Conservation (phyloP, 2,888 invertebrate species). For the Dendrolimus houi region DNA sequence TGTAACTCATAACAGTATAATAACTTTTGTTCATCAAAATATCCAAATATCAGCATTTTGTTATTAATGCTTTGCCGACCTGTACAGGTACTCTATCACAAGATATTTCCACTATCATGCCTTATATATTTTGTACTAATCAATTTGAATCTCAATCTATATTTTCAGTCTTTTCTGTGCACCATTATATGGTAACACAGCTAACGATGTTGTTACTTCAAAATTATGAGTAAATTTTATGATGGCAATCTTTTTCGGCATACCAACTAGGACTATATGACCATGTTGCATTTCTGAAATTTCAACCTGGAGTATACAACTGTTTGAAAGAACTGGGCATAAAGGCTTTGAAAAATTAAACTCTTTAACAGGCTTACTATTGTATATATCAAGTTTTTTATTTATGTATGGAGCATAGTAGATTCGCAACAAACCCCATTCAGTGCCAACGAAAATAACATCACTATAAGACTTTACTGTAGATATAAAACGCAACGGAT, state of each 20-base stretch:
- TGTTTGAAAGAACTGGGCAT: constrained; percentile 38
- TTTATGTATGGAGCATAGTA: constrained; percentile 40
- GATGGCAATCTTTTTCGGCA: constrained; percentile 54
- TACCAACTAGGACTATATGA: constrained; percentile 47
- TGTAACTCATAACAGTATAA: no score
- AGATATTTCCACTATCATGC: no score
- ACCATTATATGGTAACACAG: constrained; percentile 12
- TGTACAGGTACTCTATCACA: no score
- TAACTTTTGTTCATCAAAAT: no score
- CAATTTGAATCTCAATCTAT: no score
- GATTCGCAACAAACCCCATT: constrained; percentile 45
- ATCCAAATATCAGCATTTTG: no score
- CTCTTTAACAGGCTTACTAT: constrained; percentile 39
- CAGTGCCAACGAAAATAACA: constrained; percentile 47
- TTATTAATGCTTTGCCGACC: no score
- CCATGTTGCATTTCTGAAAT: constrained; percentile 41
- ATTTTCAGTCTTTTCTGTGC: no score
- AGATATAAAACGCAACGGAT: constrained; percentile 35
- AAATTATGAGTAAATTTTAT: constrained; percentile 41
- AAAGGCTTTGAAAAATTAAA: constrained; percentile 45
- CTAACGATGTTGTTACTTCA: constrained; percentile 22
- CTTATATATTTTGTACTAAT: no score
- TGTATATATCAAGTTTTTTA: constrained; percentile 42
- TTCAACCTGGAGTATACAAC: constrained; percentile 50
- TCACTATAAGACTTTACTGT: constrained; percentile 45